Evolutionary conservation across 2,113 vertebrate species (phyloP), one percentile per base, ranked within the genome.

Genomic region (Ancistrus triradiatus): DNA sequence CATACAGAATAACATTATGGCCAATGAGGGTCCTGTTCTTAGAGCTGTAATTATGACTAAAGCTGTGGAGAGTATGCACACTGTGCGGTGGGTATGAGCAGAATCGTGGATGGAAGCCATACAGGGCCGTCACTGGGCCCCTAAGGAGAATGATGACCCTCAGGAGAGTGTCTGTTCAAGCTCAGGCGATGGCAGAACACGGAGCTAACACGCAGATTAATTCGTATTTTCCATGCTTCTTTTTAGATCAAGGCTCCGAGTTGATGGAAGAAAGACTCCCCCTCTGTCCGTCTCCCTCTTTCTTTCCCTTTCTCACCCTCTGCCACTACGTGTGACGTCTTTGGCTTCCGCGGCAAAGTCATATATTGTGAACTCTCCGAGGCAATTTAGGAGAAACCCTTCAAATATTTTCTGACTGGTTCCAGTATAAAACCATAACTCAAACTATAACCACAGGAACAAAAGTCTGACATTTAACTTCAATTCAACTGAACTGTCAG

Each of bases 101-200:
- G 77, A 83, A 61, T 69, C 15, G 17, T 51, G 59, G 35, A 40
- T 27, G 27, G n/a, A 70, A 59, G 47, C 59, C 43, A 28, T 43
- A 13, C 24, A 18, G 60, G 56, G 18, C 37, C 11, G 15, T n/a
- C 33, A 38, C n/a, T 13, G 3, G 60, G 8, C 40, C 49, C 42
- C 37, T 46, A 25, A 15, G 19, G 18, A 17, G 21, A 37, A n/a
- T 64, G 38, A 53, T 42, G 44, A 65, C 51, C 62, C 68, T 82
- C 74, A 51, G 82, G 76, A 83, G 80, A 75, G 83, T 77, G 74
- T 44, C 87, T 87, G 85, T 79, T 84, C 80, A 84, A 80, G 72
- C 78, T 89, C 85, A 85, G 53, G 47, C 49, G 28, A 77, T 74
- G 76, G 80, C 78, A 78, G 76, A 79, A 68, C 66, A 40, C 21